Conservation (phyloP, 2,888 invertebrate species). For the Oscheius sp. region DNA sequence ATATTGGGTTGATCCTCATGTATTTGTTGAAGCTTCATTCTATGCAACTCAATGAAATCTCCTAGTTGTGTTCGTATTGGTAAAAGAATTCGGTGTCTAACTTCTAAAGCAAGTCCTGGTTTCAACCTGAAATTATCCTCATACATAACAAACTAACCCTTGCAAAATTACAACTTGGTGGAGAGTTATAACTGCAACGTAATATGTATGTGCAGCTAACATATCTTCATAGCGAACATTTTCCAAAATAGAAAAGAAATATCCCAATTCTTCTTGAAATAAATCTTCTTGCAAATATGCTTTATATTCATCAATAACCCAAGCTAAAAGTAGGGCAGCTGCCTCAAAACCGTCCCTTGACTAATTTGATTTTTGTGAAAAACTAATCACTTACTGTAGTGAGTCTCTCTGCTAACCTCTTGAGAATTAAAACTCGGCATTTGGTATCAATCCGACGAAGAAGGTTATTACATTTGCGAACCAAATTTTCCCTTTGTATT, state of each 20-base stretch:
- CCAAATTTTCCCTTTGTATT: neutral
- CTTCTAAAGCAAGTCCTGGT: neutral
- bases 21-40: neutral
- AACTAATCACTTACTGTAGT: neutral
- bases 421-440: slow-evolving; percentile 18
- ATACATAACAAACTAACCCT: neutral
- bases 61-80: slow-evolving; percentile 12
- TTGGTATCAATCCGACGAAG: neutral
- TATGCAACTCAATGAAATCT: slow-evolving; percentile 16
- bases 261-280: slow-evolving; percentile 18
- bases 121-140: neutral
- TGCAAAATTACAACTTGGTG: neutral
- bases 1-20: neutral
- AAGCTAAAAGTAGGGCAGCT: slow-evolving; percentile 18
- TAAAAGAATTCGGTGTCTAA: slow-evolving; percentile 1
- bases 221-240: slow-evolving; percentile 19
- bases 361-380: neutral
- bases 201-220: slow-evolving; percentile 2
- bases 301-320: slow-evolving; percentile 23
- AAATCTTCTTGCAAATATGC: neutral
- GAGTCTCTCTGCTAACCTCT: slow-evolving; percentile 1
- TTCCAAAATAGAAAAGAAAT: neutral
- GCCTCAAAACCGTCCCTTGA: neutral
- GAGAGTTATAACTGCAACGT: slow-evolving; percentile 14
- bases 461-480: neutral